A percentile compares a stretch with the other conserved stretches of the same genome.
Evolutionary conservation across 2,888 invertebrate species (phyloP).

Genomic region (Cactoblastis cactorum): DNA sequence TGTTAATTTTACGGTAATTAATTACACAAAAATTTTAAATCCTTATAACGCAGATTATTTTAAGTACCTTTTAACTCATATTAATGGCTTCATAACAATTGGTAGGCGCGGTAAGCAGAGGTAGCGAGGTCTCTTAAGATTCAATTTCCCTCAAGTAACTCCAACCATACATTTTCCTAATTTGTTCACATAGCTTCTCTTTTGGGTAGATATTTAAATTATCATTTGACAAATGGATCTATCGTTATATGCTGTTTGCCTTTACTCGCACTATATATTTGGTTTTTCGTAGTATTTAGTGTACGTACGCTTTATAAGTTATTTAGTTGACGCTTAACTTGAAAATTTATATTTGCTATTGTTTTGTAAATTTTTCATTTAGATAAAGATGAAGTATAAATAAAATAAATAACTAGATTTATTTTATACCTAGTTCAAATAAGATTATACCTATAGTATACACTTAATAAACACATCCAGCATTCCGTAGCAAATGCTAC

Average conservation of each 20-base stretch:
- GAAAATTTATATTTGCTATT: too few species aligned
- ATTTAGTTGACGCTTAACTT: not conserved
- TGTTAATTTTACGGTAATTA: not conserved
- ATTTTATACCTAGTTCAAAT: too few species aligned
- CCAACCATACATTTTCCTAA: constrained; percentile 47
- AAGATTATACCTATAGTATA: too few species aligned
- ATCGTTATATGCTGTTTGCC: constrained; percentile 16
- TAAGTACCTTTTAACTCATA: not conserved
- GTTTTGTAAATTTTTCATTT: too few species aligned
- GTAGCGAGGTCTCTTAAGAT: constrained; percentile 31
- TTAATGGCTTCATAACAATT: constrained; percentile 3
- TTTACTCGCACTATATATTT: constrained; percentile 7
- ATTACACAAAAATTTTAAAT: not conserved
- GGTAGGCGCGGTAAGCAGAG: constrained; percentile 10
- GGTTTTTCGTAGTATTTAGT: not conserved
- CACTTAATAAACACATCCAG: too few species aligned
- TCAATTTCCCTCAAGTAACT: constrained; percentile 34
- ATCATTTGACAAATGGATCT: constrained; percentile 33
- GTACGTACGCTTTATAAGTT: not conserved
- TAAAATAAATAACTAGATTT: too few species aligned
- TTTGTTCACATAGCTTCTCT: constrained; percentile 39
- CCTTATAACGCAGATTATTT: not conserved
- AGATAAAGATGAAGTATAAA: too few species aligned
- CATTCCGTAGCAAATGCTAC: not conserved
- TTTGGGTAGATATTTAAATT: constrained; percentile 40